Conservation (phyloP, 2,113 vertebrate species). For the Oryzias melastigma region DNA sequence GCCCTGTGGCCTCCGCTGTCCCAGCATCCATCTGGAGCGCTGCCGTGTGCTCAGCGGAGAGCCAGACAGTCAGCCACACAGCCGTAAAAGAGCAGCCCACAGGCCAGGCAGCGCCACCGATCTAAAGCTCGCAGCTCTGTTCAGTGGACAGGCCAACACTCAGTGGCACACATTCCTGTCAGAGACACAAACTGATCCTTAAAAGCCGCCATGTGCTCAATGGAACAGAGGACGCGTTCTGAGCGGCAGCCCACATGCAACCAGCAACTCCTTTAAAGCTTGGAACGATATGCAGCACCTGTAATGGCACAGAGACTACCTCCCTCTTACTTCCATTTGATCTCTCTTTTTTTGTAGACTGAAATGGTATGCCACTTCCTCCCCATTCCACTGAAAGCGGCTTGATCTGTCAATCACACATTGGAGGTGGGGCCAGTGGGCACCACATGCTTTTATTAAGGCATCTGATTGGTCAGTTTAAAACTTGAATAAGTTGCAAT, state of each 20-base stretch:
- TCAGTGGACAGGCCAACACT: conserved; percentile 66
- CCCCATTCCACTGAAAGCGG: too few species aligned
- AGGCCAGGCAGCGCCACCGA: conserved; percentile 63
- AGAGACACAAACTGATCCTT: conserved; percentile 65
- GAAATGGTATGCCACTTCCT: background rate
- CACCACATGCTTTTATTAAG: too few species aligned
- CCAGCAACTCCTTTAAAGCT: conserved; percentile 57
- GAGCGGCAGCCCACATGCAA: conserved; percentile 54
- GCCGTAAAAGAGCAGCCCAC: conserved; percentile 67
- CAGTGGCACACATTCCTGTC: conserved; percentile 64
- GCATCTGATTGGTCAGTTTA: too few species aligned
- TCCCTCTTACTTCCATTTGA: conserved; percentile 17
- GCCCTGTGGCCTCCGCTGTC: conserved; percentile 71
- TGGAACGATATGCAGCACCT: conserved; percentile 50
- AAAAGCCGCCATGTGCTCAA: conserved; percentile 54
- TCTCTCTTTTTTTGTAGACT: conserved; percentile 15
- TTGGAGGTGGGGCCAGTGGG: too few species aligned
- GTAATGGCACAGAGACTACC: conserved; percentile 51
- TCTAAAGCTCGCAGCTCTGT: conserved; percentile 66
- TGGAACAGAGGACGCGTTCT: conserved; percentile 58
- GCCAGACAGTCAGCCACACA: conserved; percentile 65
- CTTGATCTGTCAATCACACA: too few species aligned
- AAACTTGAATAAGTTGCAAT: too few species aligned
- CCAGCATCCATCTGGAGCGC: conserved; percentile 71
- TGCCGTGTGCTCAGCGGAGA: conserved; percentile 62